Evolutionary conservation across 2,888 invertebrate genomes (phyloP).

Genomic region (Platycnemis pennipes): DNA sequence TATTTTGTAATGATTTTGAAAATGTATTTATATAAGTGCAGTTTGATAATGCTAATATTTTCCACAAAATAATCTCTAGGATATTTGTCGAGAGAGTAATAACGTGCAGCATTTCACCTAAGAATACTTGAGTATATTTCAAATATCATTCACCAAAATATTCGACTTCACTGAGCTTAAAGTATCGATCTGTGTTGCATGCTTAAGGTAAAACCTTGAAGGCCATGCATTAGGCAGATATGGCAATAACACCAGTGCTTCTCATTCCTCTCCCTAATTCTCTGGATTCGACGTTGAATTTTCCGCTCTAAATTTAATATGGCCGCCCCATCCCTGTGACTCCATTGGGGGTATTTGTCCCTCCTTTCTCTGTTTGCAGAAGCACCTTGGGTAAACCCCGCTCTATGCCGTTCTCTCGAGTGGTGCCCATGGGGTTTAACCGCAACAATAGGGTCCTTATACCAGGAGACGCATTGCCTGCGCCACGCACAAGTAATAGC

Average conservation of each 20-base stretch:
- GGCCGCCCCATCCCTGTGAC: not conserved
- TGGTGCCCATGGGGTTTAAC: not conserved
- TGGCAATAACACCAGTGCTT: not conserved
- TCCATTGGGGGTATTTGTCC: not conserved
- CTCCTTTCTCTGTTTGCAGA: not conserved
- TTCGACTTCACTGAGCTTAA: not conserved
- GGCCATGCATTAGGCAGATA: not conserved
- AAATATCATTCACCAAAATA: too few relatives aligned
- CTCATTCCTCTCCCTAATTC: not conserved
- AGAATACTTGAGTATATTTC: too few relatives aligned
- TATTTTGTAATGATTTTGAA: too few relatives aligned
- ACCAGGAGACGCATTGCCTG: not conserved
- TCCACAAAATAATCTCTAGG: too few relatives aligned
- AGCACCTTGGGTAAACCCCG: not conserved
- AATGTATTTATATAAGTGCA: too few relatives aligned
- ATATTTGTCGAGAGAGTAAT: too few relatives aligned
- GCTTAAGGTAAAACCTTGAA: not conserved
- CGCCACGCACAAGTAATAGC: conserved; percentile 5
- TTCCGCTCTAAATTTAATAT: not conserved
- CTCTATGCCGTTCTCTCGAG: not conserved
- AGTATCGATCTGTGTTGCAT: not conserved
- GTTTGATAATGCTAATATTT: too few relatives aligned
- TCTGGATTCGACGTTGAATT: not conserved
- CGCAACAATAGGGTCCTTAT: not conserved
- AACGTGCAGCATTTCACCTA: too few relatives aligned